Evolutionary conservation across 2,888 invertebrate species (phyloP).

Genomic region (Venusia cambrica): DNA sequence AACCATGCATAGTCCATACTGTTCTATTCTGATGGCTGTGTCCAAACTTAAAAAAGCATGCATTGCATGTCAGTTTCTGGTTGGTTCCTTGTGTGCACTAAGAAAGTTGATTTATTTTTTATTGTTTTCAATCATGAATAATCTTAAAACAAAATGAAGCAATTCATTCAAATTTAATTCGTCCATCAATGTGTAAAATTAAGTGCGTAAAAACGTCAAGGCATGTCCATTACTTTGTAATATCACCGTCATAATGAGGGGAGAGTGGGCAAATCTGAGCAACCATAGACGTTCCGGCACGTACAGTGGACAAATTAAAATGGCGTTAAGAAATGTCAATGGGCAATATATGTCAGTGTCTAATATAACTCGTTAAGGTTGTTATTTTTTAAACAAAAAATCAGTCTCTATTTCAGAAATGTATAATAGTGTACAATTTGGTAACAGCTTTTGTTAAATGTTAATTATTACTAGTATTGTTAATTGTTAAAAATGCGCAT

Average conservation of each 20-base stretch:
- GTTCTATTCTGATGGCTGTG: no score
- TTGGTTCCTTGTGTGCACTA: no score
- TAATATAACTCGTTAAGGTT: conserved; percentile 1
- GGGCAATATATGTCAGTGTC: conserved; percentile 3
- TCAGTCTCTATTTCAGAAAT: no score
- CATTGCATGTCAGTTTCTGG: no score
- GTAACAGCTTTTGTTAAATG: no score
- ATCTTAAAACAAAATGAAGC: conserved; percentile 30
- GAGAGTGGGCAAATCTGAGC: conserved; percentile 49
- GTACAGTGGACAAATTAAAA: conserved; percentile 41
- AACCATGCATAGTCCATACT: no score
- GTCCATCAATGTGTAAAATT: conserved; percentile 50
- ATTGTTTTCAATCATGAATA: conserved; percentile 1
- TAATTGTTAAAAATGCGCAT: no score
- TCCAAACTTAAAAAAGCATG: no score
- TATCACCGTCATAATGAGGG: conserved; percentile 61
- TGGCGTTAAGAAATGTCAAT: conserved; percentile 17
- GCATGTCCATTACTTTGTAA: conserved; percentile 65
- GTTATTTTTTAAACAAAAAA: neutral
- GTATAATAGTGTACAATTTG: no score
- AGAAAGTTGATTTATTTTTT: conserved; percentile 24
- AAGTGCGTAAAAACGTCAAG: conserved; percentile 46
- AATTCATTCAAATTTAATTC: conserved; percentile 55
- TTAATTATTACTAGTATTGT: no score
- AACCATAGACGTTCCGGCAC: conserved; percentile 54